phyloP scores from a whole-genome alignment of 2,113 vertebrate genomes.

The Phaetusa simplex region DNA sequence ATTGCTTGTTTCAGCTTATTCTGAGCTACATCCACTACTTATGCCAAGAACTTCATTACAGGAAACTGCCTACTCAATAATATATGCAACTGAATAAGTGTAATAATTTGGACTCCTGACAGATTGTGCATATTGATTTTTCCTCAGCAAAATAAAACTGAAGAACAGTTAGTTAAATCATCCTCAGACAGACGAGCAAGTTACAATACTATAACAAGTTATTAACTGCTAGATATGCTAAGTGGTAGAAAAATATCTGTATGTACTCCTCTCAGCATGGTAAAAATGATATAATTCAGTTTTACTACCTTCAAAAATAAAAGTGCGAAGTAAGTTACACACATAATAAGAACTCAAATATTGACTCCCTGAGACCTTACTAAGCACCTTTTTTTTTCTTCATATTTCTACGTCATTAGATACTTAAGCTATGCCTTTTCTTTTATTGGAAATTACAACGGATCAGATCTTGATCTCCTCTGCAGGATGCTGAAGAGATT shows the following conservation, averaged over 20 bases:
- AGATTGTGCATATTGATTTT: constrained; percentile 56
- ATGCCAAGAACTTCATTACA: constrained; percentile 58
- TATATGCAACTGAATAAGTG: constrained; percentile 23
- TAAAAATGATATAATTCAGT: not conserved
- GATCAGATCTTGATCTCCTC: not conserved
- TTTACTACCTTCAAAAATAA: not conserved
- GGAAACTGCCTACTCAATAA: constrained; percentile 42
- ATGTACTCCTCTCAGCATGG: not conserved
- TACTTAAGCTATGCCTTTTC: not conserved
- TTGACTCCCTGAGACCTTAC: not conserved
- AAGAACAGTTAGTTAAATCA: constrained; percentile 26
- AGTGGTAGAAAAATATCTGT: not conserved
- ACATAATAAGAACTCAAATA: not conserved
- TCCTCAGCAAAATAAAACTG: constrained; percentile 48
- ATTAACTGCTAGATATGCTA: not conserved
- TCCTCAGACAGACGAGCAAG: not conserved
- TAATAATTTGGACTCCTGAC: constrained; percentile 48
- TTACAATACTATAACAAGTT: not conserved
- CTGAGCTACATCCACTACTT: not conserved
- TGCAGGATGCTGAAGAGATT: not conserved
- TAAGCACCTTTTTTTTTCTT: not conserved
- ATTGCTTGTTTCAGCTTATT: not conserved
- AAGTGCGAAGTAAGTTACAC: not conserved
- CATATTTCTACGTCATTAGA: not conserved
- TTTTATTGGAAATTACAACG: not conserved